Evolutionary conservation across 2,797 vertebrate species (phyloP).

Genomic region (Lophius americanus): DNA sequence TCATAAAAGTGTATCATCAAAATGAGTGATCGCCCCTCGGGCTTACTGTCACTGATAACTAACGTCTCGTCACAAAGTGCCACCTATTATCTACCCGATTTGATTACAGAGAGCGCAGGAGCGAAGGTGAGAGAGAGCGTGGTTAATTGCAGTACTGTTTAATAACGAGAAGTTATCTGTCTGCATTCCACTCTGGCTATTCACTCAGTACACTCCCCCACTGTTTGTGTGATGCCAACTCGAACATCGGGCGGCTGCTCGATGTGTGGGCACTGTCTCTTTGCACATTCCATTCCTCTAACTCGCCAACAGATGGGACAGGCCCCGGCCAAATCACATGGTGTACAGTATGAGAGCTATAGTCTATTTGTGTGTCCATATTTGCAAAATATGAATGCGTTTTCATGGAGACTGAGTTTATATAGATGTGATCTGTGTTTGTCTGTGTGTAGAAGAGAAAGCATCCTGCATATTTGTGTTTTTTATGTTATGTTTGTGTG

Average conservation of each 20-base stretch:
- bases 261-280: conserved; percentile 71
- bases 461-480: conserved; percentile 44
- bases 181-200: conserved; percentile 80
- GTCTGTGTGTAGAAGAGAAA: conserved; percentile 43
- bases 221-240: conserved; percentile 79
- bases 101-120: conserved; percentile 32
- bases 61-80: conserved; percentile 59
- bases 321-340: conserved; percentile 66
- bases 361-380: conserved; percentile 41
- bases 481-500: conserved; percentile 39
- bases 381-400: conserved; percentile 58
- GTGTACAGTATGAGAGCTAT: conserved; percentile 17
- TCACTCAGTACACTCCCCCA: conserved; percentile 71
- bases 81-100: conserved; percentile 59
- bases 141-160: conserved; percentile 79
- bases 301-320: conserved; percentile 58
- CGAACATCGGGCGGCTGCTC: conserved; percentile 51
- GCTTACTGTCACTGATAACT: conserved; percentile 59
- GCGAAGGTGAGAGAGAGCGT: conserved; percentile 59
- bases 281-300: conserved; percentile 65
- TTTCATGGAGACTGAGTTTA: conserved; percentile 58
- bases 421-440: conserved; percentile 60
- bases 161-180: conserved; percentile 76
- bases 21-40: conserved; percentile 51
- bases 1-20: conserved; percentile 62